Base-by-base conservation (phyloP, 2,888 invertebrate genomes). In the Xestoiulus laeticollis region DNA sequence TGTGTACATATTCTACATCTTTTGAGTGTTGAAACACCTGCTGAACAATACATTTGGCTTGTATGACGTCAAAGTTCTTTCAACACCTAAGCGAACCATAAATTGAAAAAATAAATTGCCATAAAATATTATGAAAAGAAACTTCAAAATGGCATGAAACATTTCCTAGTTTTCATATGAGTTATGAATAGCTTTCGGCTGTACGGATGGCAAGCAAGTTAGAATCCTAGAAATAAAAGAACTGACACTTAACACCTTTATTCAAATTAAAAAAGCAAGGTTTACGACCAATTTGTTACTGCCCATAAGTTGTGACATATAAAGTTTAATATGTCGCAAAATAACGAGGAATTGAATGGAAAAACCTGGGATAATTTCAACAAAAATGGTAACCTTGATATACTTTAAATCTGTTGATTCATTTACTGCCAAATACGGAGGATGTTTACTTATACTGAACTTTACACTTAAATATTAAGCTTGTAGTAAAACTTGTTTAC, bases 11-110 rank as follows among this genome's bases (percentile, higher is more conserved):
- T 59, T 59, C n/a, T 59, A 59, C 59, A 59, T 19, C 59, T 59
- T n/a, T 59, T 59, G n/a, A 59, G 59, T 59, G 59, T 22, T n/a
- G 59, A 59, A 59, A 59, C 59, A 59, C n/a, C 59, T 59, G 59
- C n/a, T 22, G n/a, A n/a, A 59, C 59, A 59, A 59, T 59, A 59
- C 22, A 4, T n/a, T 59, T 59, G 59, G 19, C n/a, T 22, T 59
- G 6, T n/a, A 59, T 59, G 59, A 59, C 59, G 59, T 59, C 59
- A 59, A 59, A 59, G 59, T 59, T 59, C 59, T 59, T 59, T 59
- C 59, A 59, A 59, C n/a, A 19, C 59, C 4, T n/a, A 22, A n/a
- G n/a, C 59, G 0, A n/a, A n/a, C 59, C 59, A 59, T 59, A n/a
- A 14, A 59, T 19, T 59, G 16, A 22, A 6, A 19, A 59, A 59